Base-by-base conservation (phyloP, 2,888 invertebrate genomes). In the Drosophila macrospina region DNA sequence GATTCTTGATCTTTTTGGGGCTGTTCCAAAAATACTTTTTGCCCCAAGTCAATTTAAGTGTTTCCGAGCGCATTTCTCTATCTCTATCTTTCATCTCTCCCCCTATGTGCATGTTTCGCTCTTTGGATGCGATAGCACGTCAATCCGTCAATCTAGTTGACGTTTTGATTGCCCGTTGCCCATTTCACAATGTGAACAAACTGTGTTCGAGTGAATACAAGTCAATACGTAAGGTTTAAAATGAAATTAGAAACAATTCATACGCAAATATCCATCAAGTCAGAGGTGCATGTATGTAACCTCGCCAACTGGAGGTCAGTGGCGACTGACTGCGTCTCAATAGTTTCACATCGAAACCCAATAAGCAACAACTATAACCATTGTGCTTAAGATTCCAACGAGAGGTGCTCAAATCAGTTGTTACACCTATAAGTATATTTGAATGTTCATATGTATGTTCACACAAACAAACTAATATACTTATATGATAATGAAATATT, bases 71-170 rank as follows among this genome's bases (percentile, higher is more conserved):
- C 32, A 42, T 44, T 41, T 63, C 28, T 30, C 26, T 28, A 11
- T 16, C 34, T 47, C 20, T 13, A 26, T 42, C 56, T 42, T 42
- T 10, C 28, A 36, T 28, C 26, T 41, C 60, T 36, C 24, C 30
- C 28, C 30, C 6, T 15, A 15, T 32, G 4, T 54, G 13, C 13
- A 24, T 24, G 50, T 32, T 39, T 30, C 34, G 30, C 28, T 60
- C 52, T 67, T 52, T 8, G 42, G 44, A 56, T 65, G 52, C 54
- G 67, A 86, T 78, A 79, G 61, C 57, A 66, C 76, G 57, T 87
- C 78, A 82, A 84, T 82, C 68, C 66, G 66, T 87, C 82, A 76
- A 76, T 76, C 66, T 45, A 64, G 13, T 57, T 85, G 87, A 85
- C 82, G 65, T 70, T 79, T 87, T 81, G 82, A 82, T 87, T 84